These are phyloP conservation scores for Calliphora vomitoria DNA, from an alignment of 2,888 invertebrate genomes.

Conservation along the genomic window DNA sequence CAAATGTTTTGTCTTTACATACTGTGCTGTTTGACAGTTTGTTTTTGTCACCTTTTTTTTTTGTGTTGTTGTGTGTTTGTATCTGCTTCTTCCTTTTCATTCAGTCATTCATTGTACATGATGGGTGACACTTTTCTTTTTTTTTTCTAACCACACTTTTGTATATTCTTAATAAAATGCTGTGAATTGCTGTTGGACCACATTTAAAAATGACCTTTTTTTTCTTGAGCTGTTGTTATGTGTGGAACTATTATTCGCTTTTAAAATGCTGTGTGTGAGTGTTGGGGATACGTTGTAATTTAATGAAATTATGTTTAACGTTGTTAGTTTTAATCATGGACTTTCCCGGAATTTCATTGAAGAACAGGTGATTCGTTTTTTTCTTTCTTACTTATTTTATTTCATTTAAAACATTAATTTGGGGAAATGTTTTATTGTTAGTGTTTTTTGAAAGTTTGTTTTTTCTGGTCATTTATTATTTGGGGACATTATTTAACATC, in stretches of 20 bases:
- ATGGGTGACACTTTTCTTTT: constrained; percentile 68
- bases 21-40: constrained; percentile 60
- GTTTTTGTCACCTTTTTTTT: constrained; percentile 70
- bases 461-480: constrained; percentile 39
- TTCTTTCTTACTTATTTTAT: neutral
- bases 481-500: constrained; percentile 59
- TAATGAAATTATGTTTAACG: constrained; percentile 78
- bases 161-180: neutral
- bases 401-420: constrained; percentile 35
- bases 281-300: constrained; percentile 76
- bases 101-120: constrained; percentile 28
- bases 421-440: constrained; percentile 48
- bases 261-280: constrained; percentile 8
- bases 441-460: constrained; percentile 49
- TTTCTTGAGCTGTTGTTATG: constrained; percentile 5
- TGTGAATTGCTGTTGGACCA: constrained; percentile 32
- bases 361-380: constrained; percentile 76
- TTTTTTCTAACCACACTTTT: constrained; percentile 51
- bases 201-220: constrained; percentile 46
- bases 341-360: constrained; percentile 80
- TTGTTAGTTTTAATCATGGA: constrained; percentile 76
- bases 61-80: neutral
- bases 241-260: constrained; percentile 3
- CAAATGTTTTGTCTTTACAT: constrained; percentile 32
- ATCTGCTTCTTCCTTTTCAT: constrained; percentile 4